phyloP scores from a whole-genome alignment of 2,113 vertebrate genomes.

The Zosterops borbonicus region DNA sequence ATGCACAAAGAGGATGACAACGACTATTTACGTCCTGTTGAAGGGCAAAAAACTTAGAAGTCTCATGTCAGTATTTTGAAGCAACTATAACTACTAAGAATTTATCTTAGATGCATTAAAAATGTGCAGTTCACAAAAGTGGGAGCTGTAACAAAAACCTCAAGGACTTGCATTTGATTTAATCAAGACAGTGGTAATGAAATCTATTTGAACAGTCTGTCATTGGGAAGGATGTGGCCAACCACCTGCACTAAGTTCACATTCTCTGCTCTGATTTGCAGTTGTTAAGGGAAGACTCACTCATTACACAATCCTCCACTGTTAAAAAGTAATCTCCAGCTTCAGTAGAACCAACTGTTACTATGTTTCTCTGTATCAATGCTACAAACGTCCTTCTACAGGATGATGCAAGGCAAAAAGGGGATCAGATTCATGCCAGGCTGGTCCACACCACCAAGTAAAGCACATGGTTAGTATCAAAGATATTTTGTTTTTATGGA shows the following conservation, averaged over 20 bases:
- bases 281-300: not conserved
- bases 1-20: not conserved
- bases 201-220: not conserved
- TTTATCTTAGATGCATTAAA: not conserved
- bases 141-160: not conserved
- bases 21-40: not conserved
- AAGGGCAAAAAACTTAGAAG: not conserved
- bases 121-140: not conserved
- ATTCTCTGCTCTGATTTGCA: not conserved
- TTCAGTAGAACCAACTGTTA: not conserved
- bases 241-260: not conserved
- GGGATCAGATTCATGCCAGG: not conserved
- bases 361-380: not conserved
- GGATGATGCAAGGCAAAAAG: not conserved
- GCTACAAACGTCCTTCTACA: not conserved
- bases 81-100: not conserved
- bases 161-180: not conserved
- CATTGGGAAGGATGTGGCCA: not conserved
- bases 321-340: not conserved
- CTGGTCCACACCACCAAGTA: not conserved
- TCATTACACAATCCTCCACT: not conserved
- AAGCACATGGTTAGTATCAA: not conserved
- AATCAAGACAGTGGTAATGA: fast-evolving
- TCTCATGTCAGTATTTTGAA: not conserved
- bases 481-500: not conserved